These are phyloP conservation scores for Glaucidium brasilianum DNA, from an alignment of 2,113 vertebrate species.

Conservation along the genomic window DNA sequence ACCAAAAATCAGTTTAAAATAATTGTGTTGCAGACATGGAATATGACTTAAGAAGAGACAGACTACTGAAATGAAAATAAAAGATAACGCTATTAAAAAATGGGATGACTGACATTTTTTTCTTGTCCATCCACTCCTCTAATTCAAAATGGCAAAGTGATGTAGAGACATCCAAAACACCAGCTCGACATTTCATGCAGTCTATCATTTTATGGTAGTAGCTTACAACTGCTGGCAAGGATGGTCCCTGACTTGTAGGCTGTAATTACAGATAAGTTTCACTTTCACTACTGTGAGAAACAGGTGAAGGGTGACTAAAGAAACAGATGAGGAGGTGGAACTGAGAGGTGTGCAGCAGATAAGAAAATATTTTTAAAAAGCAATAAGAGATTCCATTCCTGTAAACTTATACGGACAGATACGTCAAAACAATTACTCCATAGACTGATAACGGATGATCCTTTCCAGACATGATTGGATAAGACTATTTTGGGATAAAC, in stretches of 20 bases:
- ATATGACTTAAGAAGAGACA: neutral
- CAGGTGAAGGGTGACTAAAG: neutral
- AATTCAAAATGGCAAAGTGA: slow-evolving; percentile 16
- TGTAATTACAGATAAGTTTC: slow-evolving; percentile 8
- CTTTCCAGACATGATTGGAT: neutral
- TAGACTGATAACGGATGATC: neutral
- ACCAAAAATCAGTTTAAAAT: neutral
- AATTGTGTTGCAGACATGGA: neutral
- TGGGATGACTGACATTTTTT: slow-evolving; percentile 31
- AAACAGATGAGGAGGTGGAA: neutral
- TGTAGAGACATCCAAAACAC: slow-evolving; percentile 30
- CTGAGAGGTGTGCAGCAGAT: neutral
- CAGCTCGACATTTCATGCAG: neutral
- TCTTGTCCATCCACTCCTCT: slow-evolving; percentile 64
- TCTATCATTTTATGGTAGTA: slow-evolving; percentile 11
- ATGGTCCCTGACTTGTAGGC: slow-evolving; percentile 16
- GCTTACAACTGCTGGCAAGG: neutral
- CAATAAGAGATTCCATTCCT: neutral
- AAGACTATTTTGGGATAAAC: neutral
- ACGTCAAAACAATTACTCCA: neutral
- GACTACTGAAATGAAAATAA: neutral
- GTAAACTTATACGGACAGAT: neutral
- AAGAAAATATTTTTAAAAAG: neutral
- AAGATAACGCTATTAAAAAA: neutral
- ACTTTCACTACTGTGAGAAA: neutral